These are phyloP conservation scores for Gnathonemus longibarbis DNA, from an alignment of 2,113 vertebrate species.

Conservation along the genomic window DNA sequence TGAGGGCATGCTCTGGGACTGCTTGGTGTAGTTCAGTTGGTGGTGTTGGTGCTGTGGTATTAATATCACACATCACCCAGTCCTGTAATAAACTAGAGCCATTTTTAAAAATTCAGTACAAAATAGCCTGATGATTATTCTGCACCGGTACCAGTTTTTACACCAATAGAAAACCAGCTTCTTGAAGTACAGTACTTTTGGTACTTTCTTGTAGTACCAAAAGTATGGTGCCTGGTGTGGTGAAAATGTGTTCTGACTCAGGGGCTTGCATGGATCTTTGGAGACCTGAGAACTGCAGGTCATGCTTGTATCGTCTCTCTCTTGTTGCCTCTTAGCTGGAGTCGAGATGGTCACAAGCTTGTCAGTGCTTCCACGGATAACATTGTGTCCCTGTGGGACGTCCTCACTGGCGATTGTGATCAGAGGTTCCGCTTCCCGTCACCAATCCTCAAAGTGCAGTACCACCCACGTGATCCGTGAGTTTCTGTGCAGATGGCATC, in stretches of 20 bases:
- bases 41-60: background rate
- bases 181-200: background rate
- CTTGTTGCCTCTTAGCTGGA: conserved; percentile 70
- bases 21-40: background rate
- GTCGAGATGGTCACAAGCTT: conserved; percentile 93
- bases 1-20: background rate
- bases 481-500: conserved; percentile 38
- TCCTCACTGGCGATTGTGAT: conserved; percentile 92
- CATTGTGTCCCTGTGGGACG: conserved; percentile 97
- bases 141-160: background rate
- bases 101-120: background rate
- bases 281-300: background rate
- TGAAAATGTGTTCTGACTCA: background rate
- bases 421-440: conserved; percentile 95
- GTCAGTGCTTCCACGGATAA: conserved; percentile 96
- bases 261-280: background rate
- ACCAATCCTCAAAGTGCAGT: conserved; percentile 92
- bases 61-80: background rate
- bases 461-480: conserved; percentile 92
- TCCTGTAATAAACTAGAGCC: background rate
- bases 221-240: background rate
- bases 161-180: background rate
- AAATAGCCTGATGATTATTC: background rate
- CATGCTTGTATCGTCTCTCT: background rate
- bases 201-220: background rate